These are phyloP conservation scores for Prionace glauca DNA, from an alignment of 2,797 vertebrate genomes.

Conservation along the genomic window DNA sequence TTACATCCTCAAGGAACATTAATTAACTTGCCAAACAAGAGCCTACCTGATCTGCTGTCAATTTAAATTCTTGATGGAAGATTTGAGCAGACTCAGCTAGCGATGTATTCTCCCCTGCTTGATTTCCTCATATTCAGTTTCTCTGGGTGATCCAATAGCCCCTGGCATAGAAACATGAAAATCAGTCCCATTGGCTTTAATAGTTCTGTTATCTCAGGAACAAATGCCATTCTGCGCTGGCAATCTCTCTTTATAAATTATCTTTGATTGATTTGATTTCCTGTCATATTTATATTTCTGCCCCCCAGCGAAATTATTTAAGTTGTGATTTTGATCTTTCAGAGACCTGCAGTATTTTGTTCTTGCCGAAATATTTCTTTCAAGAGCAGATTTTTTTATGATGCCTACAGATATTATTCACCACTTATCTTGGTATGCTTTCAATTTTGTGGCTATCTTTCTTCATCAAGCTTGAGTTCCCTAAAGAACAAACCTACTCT, in stretches of 20 bases:
- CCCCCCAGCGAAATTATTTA: neutral
- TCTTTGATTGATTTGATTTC: neutral
- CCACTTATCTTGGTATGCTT: conserved; percentile 3
- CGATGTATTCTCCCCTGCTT: neutral
- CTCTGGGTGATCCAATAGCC: neutral
- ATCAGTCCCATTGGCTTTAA: neutral
- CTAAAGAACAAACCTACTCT: neutral
- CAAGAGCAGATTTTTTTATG: neutral
- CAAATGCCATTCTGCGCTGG: neutral
- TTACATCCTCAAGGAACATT: too few relatives aligned
- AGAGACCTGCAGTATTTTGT: neutral
- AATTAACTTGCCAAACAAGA: too few relatives aligned
- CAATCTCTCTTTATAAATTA: neutral
- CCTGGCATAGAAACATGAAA: neutral
- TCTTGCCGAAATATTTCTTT: neutral
- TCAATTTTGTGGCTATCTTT: neutral
- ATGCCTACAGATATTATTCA: conserved; percentile 18
- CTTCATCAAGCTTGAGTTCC: neutral
- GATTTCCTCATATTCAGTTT: neutral
- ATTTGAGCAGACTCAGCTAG: neutral
- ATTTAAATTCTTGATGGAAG: neutral
- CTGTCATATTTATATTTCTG: neutral
- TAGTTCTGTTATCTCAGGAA: neutral
- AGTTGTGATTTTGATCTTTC: neutral
- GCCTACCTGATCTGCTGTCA: neutral